Base-by-base conservation (phyloP, 2,888 invertebrate genomes). In the Seira ritae region DNA sequence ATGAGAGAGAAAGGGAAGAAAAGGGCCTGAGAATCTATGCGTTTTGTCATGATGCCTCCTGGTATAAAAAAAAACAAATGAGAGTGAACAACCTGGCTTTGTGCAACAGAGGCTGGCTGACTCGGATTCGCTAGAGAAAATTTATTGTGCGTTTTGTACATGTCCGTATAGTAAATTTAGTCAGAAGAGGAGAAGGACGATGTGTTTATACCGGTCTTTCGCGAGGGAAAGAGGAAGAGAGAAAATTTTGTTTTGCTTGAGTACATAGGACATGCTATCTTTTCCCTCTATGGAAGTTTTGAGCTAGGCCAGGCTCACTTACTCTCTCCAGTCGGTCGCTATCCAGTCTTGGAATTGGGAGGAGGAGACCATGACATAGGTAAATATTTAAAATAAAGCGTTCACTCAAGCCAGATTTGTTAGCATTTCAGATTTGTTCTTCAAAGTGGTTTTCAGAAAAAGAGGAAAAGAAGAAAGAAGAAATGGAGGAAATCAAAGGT, bases 311-410 rank as follows among this genome's bases (percentile, higher is more conserved):
- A 55, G 1, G 12, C 6, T 17, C 15, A 55, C 6, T 55, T 3
- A 3, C 15, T 15, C 6, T 55, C 17, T 55, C 55, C 6, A 8
- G 17, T 1, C 17, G 55, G 55, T 31, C 31, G 31, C 31, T 31
- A 31, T 31, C 31, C 15, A 55, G 17, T 55, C 55, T 55, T 55
- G 55, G 55, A 55, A 55, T 55, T 12, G 3, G 55, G 17, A 55
- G 3, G n/a, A 6, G 12, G 15, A 55, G 3, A 55, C n/a, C 55
- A 55, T 55, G 55, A 12, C 55, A 55, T 70, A 71, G 70, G 70
- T 80, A 75, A 75, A 81, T 81, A 75, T 76, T 81, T 76, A 75
- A 81, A 81, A 81, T 76, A 46, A 46, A 73, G n/a, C 31, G 23
- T 66, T 78, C 62, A 69, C 69, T 76, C 76, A 55, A 31, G 55